A percentile compares a stretch with the other conserved stretches of the same genome.
Conservation (phyloP, 1,140 invertebrate species). For the Diprion similis region DNA sequence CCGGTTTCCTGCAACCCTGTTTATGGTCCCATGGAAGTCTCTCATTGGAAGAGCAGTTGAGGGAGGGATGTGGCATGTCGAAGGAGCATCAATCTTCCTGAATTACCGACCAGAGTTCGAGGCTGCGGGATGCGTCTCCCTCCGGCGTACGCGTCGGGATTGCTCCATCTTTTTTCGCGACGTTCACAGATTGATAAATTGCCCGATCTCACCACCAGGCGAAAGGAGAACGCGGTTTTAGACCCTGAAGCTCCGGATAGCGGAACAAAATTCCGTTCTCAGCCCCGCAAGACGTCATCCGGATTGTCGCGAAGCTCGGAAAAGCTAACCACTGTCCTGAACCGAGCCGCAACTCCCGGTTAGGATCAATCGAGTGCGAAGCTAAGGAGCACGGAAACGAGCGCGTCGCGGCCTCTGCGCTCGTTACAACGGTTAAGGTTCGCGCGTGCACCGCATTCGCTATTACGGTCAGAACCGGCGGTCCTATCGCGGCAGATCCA, state of each 20-base stretch:
- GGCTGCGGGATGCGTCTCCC: slow-evolving; percentile 35
- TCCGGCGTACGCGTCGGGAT: slow-evolving; percentile 26
- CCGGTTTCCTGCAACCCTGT: too few species aligned
- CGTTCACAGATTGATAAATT: slow-evolving; percentile 59
- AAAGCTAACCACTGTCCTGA: too few species aligned
- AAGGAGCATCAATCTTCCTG: slow-evolving; percentile 60
- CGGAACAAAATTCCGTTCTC: background rate
- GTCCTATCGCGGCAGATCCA: slow-evolving; percentile 9
- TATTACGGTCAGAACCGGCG: slow-evolving; percentile 14
- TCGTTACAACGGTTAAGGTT: background rate
- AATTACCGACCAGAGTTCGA: slow-evolving; percentile 58
- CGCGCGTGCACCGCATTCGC: slow-evolving; percentile 28
- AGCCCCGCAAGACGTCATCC: background rate
- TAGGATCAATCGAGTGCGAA: too few species aligned
- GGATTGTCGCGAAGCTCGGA: too few species aligned
- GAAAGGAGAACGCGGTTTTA: slow-evolving; percentile 23
- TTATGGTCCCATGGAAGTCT: too few species aligned
- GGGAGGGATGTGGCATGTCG: slow-evolving; percentile 50
- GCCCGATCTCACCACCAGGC: slow-evolving; percentile 50
- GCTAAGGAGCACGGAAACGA: background rate
- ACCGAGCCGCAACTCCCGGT: too few species aligned
- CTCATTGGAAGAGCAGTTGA: too few species aligned
- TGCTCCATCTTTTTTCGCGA: slow-evolving; percentile 17
- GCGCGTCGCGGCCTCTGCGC: background rate
- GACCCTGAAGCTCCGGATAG: too few species aligned